Percentiles rank a stretch among this genome's conserved stretches.
These are phyloP conservation scores for Arion vulgaris DNA, from an alignment of 1,140 invertebrate genomes.

Conservation along the genomic window DNA sequence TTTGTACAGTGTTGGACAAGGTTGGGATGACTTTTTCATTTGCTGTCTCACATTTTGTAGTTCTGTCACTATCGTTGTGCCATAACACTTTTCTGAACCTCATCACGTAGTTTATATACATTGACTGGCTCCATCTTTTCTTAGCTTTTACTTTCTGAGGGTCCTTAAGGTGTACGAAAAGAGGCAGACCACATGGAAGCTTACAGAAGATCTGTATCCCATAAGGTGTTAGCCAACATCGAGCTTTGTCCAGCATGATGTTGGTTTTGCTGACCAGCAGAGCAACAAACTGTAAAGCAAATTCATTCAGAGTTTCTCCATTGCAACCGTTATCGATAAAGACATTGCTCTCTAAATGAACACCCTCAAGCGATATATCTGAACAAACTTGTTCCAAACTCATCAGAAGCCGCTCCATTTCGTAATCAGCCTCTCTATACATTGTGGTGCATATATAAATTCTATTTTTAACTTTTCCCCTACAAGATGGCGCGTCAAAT, in stretches of 20 bases:
- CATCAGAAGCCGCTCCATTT: constrained; percentile 57
- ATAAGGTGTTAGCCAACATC: constrained; percentile 55
- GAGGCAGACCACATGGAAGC: constrained; percentile 49
- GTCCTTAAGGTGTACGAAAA: constrained; percentile 63
- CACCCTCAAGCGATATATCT: constrained; percentile 40
- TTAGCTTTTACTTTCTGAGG: constrained; percentile 59
- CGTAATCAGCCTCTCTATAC: constrained; percentile 62
- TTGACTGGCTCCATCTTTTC: constrained; percentile 65
- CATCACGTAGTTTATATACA: constrained; percentile 64
- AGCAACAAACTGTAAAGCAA: constrained; percentile 59
- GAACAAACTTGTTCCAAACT: constrained; percentile 50
- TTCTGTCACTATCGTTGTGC: constrained; percentile 30
- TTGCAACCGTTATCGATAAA: constrained; percentile 65
- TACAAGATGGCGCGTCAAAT: not conserved
- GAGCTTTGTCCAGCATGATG: constrained; percentile 38
- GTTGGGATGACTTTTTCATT: not conserved
- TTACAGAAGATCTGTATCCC: constrained; percentile 57
- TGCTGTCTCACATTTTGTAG: too few species aligned
- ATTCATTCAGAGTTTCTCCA: constrained; percentile 53
- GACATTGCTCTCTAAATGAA: constrained; percentile 60
- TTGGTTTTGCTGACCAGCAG: constrained; percentile 53
- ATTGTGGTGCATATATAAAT: constrained; percentile 65
- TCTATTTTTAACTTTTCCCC: constrained; percentile 27
- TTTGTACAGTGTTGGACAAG: not conserved
- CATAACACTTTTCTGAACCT: constrained; percentile 48